phyloP scores from a whole-genome alignment of 53 echinoderm and acorn worm species.

The Paelopatides confundens region DNA sequence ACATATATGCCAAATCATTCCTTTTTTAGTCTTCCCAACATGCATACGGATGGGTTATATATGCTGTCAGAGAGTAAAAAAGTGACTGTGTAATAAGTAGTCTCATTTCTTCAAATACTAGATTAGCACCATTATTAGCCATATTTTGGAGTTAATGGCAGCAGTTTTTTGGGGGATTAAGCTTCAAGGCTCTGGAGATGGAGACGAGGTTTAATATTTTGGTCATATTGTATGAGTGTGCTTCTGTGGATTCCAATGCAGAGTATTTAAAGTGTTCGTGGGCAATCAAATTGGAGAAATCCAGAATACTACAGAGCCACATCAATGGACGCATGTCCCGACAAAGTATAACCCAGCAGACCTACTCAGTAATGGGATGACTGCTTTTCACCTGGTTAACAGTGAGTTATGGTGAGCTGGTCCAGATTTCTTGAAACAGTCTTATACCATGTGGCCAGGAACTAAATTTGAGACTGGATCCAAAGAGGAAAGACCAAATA shows the following conservation, averaged over 20 bases:
- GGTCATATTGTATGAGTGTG: constrained; percentile 20
- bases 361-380: not conserved
- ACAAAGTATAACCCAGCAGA: constrained; percentile 16
- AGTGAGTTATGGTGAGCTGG: not conserved
- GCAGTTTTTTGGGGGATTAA: constrained; percentile 13
- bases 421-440: not conserved
- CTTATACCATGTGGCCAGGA: not conserved
- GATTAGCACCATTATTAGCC: constrained; percentile 9
- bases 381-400: not conserved
- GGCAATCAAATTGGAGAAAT: constrained; percentile 19
- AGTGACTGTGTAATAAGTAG: not conserved
- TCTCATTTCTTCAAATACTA: constrained; percentile 35
- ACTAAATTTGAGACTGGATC: not conserved
- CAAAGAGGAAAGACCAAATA: not conserved
- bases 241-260: constrained; percentile 1
- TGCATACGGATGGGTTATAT: constrained; percentile 3
- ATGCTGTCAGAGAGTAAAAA: not conserved
- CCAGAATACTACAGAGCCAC: constrained; percentile 15
- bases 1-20: not conserved
- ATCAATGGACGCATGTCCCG: constrained; percentile 32
- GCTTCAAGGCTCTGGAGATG: not conserved
- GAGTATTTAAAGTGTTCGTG: constrained; percentile 12
- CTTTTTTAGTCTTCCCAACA: constrained; percentile 22
- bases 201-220: constrained; percentile 6
- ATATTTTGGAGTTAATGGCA: constrained; percentile 28